Base-by-base conservation (phyloP, 2,888 invertebrate genomes). In the Callyntrura sp. region DNA sequence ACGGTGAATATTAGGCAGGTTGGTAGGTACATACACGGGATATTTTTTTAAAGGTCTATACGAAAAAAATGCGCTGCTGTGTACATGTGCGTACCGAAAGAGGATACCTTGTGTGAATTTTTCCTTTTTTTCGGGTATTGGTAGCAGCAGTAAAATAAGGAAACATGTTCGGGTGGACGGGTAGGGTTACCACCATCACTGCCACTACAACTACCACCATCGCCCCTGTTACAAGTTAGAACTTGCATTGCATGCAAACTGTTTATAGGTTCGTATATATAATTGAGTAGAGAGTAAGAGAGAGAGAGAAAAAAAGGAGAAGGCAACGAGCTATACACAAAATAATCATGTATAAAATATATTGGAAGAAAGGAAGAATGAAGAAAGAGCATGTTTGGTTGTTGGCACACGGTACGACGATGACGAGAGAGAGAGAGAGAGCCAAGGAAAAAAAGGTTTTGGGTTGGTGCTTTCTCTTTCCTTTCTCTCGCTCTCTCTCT, bases 31-130 rank as follows among this genome's bases (percentile, higher is more conserved):
- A 11, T 48, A 14, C 11, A 14, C 76, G 23, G 0, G 68, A 12
- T 68, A 68, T 62, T 83, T 43, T n/a, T 35, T 35, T 35, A 35
- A 57, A 20, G 51, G 85, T 70, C 65, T 73, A 85, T 73, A 73
- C 48, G 73, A 73, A 65, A 79, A 51, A 48, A 28, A 70, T 62
- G 35, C 35, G 35, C 35, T 6, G 70, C 11, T 60, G 70, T 70
- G 35, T 73, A 85, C 70, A 73, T 85, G 85, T 85, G 85, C 85
- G 85, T 85, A 83, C 48, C 57, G 25, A 76, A 25, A n/a, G 48
- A 73, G 76, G 76, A 60, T 60, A 12, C 35, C 6, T 25, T 12
- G 20, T 35, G 35, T 35, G 35, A 35, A 35, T 4, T 35, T 35
- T 35, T 35, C 35, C n/a, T 25, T 60, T 60, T n/a, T 60, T 28